These are phyloP conservation scores for Premnoplex brunnescens DNA, from an alignment of 2,797 vertebrate species.

Conservation along the genomic window DNA sequence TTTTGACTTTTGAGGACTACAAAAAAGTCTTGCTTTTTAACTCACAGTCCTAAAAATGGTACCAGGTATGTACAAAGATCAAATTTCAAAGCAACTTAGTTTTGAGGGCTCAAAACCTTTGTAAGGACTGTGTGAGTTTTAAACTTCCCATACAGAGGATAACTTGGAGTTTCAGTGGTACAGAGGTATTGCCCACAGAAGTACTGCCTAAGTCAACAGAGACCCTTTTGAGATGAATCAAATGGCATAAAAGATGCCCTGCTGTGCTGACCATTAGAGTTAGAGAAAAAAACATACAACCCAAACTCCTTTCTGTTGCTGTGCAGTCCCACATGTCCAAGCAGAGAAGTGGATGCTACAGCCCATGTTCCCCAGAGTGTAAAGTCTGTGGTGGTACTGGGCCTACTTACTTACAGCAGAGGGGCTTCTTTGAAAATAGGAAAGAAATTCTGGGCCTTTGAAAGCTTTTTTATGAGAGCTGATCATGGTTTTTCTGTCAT, in stretches of 20 bases:
- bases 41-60: background rate
- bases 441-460: background rate
- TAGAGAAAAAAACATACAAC: background rate
- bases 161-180: background rate
- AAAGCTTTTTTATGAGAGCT: background rate
- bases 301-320: background rate
- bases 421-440: background rate
- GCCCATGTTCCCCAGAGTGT: background rate
- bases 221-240: background rate
- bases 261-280: background rate
- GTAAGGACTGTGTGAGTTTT: background rate
- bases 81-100: background rate
- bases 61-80: background rate
- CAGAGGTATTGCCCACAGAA: background rate
- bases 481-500: background rate
- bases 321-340: background rate
- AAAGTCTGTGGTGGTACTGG: background rate
- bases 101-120: background rate
- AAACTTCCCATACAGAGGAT: background rate
- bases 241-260: background rate
- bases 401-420: rapidly evolving
- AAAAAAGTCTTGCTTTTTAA: background rate
- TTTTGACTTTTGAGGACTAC: background rate
- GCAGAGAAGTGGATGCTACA: background rate
- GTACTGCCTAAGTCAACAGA: rapidly evolving